Percentiles rank a stretch among this genome's conserved stretches.
These are phyloP conservation scores for Dinoponera quadriceps DNA, from an alignment of 1,140 invertebrate genomes.

Conservation along the genomic window DNA sequence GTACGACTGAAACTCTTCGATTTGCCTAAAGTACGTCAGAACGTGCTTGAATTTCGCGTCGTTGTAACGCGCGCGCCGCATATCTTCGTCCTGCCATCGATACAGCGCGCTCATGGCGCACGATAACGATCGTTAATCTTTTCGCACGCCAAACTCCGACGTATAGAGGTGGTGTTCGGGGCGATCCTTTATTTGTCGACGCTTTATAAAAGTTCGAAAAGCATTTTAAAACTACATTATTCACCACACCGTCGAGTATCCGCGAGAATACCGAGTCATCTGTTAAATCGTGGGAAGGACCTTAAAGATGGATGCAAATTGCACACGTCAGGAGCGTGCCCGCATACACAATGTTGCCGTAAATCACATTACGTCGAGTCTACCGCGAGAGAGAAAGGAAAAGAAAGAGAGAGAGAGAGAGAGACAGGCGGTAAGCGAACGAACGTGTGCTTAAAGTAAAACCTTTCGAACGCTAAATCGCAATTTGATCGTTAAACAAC, in stretches of 20 bases:
- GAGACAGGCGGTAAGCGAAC: not conserved
- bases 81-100: not conserved
- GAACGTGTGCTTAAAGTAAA: not conserved
- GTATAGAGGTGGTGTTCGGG: not conserved
- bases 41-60: slow-evolving; percentile 47
- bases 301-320: not conserved
- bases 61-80: not conserved
- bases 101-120: not conserved
- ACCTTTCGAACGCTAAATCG: not conserved
- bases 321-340: not conserved
- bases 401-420: not conserved
- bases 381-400: not conserved
- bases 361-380: not conserved
- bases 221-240: slow-evolving; percentile 11
- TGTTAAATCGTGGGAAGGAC: not conserved
- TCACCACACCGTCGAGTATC: not conserved
- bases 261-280: not conserved
- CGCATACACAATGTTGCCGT: not conserved
- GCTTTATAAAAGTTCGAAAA: not conserved
- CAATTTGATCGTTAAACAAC: not conserved
- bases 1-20: slow-evolving; percentile 43
- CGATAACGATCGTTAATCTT: not conserved
- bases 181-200: not conserved
- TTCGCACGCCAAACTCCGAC: not conserved
- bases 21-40: slow-evolving; percentile 40